Percentiles rank a stretch among this genome's conserved stretches.
These are phyloP conservation scores for Gnathonemus longibarbis DNA, from an alignment of 2,113 vertebrate genomes.

Conservation along the genomic window DNA sequence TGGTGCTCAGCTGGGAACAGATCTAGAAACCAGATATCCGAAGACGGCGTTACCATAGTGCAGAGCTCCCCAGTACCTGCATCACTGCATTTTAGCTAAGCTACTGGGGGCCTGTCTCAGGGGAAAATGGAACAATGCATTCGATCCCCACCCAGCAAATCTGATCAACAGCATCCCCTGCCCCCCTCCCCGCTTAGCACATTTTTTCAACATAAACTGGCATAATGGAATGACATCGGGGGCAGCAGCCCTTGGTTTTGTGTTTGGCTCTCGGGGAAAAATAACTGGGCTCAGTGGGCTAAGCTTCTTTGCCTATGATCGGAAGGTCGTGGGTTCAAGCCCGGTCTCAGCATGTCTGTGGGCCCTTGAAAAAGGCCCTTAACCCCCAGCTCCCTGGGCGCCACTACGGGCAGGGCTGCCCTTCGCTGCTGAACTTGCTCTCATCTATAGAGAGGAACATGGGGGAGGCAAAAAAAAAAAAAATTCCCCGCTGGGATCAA, in stretches of 20 bases:
- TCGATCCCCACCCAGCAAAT: background rate
- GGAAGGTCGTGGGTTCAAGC: background rate
- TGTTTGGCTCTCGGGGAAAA: too few relatives aligned
- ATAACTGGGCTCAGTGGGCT: too few relatives aligned
- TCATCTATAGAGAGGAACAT: background rate
- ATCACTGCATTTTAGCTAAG: background rate
- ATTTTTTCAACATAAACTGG: too few relatives aligned
- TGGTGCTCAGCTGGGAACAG: slow-evolving; percentile 91
- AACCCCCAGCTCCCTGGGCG: background rate
- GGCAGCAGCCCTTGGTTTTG: too few relatives aligned
- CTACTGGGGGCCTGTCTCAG: background rate
- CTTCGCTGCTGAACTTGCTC: background rate
- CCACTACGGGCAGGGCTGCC: background rate
- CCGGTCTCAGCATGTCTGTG: background rate
- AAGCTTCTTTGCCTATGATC: background rate
- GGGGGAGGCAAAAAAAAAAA: background rate
- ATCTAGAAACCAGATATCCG: slow-evolving; percentile 66
- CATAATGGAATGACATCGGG: too few relatives aligned
- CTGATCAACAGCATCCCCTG: background rate
- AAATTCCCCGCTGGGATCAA: background rate
- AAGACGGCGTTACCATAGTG: background rate
- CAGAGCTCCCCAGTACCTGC: background rate
- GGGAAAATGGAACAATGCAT: background rate
- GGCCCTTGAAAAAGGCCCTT: background rate
- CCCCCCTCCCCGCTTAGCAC: too few relatives aligned